Evolutionary conservation across 1,140 invertebrate genomes (phyloP).

Genomic region (Euschistus heros): DNA sequence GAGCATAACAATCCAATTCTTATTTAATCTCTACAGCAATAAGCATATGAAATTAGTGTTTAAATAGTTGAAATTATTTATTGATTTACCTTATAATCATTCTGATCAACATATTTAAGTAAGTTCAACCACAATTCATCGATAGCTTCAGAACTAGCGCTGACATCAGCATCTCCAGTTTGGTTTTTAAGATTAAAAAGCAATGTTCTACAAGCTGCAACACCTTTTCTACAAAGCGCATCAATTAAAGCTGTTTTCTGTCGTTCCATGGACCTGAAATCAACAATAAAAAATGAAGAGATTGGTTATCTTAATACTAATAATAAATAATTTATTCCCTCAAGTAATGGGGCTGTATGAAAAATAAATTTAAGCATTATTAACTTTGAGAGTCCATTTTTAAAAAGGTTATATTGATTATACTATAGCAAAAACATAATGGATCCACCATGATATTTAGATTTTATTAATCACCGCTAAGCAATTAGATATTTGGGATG

Average conservation of each 20-base stretch:
- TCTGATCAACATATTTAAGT: constrained; percentile 65
- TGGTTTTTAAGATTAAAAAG: constrained; percentile 31
- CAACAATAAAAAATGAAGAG: constrained; percentile 14
- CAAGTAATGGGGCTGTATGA: no score
- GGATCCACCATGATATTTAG: no score
- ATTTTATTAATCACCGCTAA: no score
- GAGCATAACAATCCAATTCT: no score
- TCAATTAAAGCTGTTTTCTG: constrained; percentile 66
- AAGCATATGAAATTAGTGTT: not conserved
- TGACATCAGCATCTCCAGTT: constrained; percentile 19
- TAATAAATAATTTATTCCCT: no score
- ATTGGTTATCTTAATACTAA: no score
- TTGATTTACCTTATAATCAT: constrained; percentile 55
- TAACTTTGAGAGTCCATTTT: no score
- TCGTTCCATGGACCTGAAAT: constrained; percentile 66
- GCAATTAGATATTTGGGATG: no score
- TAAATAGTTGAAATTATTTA: constrained; percentile 11
- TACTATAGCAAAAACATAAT: no score
- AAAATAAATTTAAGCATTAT: no score
- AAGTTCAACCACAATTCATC: constrained; percentile 55
- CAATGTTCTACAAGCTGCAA: constrained; percentile 55
- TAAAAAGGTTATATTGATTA: no score
- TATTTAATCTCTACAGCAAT: no score
- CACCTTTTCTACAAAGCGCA: constrained; percentile 61
- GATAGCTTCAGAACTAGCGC: constrained; percentile 41